Conservation (phyloP, 37 sponge, comb jelly and placozoan species). For the Hexactinellida sp. region DNA sequence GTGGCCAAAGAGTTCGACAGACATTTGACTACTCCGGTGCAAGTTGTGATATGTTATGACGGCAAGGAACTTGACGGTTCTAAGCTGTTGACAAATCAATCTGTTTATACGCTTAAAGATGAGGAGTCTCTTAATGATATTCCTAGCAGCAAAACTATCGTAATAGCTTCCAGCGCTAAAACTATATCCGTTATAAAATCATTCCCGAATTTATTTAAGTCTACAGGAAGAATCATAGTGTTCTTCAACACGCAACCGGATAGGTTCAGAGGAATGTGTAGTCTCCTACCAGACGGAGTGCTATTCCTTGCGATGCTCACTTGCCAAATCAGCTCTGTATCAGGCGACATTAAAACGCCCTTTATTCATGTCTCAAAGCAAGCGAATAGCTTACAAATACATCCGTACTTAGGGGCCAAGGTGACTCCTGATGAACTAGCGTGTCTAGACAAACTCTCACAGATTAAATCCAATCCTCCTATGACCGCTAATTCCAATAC, state of each 20-base stretch:
- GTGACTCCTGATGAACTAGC: neutral
- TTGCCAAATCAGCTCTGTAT: neutral
- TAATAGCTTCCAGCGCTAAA: neutral
- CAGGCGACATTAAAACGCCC: neutral
- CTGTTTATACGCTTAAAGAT: neutral
- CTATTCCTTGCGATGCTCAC: conserved; percentile 3
- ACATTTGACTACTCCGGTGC: neutral
- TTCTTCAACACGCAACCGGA: neutral
- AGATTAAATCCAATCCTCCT: neutral
- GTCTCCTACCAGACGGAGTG: neutral
- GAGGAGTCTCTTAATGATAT: neutral
- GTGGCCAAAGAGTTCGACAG: neutral
- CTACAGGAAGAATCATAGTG: neutral
- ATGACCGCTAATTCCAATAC: neutral
- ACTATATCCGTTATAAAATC: neutral
- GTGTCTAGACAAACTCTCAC: neutral
- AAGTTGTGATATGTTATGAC: neutral
- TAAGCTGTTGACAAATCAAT: neutral
- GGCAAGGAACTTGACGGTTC: neutral
- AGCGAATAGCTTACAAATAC: neutral
- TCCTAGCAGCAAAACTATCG: neutral
- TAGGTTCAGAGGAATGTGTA: neutral
- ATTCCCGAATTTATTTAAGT: neutral
- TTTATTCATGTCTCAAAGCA: neutral
- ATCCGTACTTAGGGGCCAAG: neutral